Base-by-base conservation (phyloP, 2,113 vertebrate species). In the Aythya baeri region DNA sequence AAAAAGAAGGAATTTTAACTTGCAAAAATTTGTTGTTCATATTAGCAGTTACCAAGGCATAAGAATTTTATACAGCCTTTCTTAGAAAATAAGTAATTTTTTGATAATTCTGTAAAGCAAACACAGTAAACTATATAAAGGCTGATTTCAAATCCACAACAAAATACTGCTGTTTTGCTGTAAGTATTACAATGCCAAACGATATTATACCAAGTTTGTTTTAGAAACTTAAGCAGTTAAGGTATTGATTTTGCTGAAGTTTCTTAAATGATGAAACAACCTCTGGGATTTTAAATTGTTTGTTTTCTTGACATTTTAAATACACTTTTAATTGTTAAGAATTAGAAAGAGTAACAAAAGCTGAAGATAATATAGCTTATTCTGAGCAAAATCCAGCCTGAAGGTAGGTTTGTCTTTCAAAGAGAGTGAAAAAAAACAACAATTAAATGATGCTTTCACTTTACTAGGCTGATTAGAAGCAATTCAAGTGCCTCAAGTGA, bases 381-480 rank as follows among this genome's bases (percentile, higher is more conserved):
- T 76, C 25, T 78, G 59, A 78, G n/a, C 9, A 80, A 88, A 86
- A 80, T 75, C 12, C 43, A 84, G 46, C 70, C 71, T 86, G 70
- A 83, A 94, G 70, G 32, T 75, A 52, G 58, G 22, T 31, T 93
- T 96, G 76, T 61, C 86, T 96, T 96, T 94, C 74, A 84, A 78
- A 76, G 70, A 22, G 17, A 11, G 55, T 16, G 4, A 38, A 52
- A 17, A 43, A 41, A 43, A 85, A 36, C 55, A 93, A 96, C 75
- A 96, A 80, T 94, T 94, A 96, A 81, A 90, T 68, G 46, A 84
- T 90, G 34, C 76, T 86, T 95, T 96, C 59, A 83, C 63, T 95
- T 94, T 94, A 62, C 63, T 61, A 86, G 52, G 38, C 74, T 97
- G 97, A 97, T 97, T 96, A 96, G 93, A 94, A 94, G 52, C 55